Conservation (phyloP, 2,113 vertebrate genomes). For the Seriola rivoliana region DNA sequence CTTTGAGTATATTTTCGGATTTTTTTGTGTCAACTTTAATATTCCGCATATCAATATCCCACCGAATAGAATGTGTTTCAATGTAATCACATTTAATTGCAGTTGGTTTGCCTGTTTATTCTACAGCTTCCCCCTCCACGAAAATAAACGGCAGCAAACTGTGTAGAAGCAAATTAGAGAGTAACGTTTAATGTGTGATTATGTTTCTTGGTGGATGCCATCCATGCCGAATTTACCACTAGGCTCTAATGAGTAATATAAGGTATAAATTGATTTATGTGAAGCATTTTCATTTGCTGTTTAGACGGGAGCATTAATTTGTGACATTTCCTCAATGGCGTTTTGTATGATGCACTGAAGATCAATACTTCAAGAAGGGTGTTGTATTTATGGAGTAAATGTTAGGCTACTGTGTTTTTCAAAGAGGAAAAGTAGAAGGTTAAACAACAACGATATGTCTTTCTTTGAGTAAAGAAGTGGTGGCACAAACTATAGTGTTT, state of each 20-base stretch:
- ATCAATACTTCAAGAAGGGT: background rate
- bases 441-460: background rate
- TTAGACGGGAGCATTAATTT: background rate
- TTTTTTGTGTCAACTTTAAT: background rate
- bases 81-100: background rate
- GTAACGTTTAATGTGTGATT: background rate
- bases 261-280: background rate
- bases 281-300: background rate
- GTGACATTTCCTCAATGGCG: background rate
- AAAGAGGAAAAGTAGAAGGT: background rate
- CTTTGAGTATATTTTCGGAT: background rate
- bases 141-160: background rate
- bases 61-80: rapidly evolving
- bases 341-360: background rate
- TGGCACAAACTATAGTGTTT: background rate
- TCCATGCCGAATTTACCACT: background rate
- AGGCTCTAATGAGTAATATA: background rate
- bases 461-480: background rate
- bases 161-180: background rate
- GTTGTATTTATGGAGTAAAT: background rate
- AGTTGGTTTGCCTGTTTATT: background rate
- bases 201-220: background rate
- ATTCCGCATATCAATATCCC: background rate
- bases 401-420: background rate
- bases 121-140: background rate